Conservation (phyloP, 2,888 invertebrate species). For the Bhutanitis thaidina region DNA sequence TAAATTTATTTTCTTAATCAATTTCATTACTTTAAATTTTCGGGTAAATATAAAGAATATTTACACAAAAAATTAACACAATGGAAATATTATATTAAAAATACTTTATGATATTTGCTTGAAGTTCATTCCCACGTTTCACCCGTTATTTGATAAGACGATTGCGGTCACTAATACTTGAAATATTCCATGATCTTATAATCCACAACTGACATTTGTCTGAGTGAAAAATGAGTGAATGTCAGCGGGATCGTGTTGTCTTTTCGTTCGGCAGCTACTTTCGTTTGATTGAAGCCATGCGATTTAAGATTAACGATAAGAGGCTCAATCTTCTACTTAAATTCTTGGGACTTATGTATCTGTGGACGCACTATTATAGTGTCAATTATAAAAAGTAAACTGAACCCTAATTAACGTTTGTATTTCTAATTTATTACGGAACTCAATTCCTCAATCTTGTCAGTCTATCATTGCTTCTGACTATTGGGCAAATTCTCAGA, state of each 20-base stretch:
- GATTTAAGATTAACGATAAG: constrained; percentile 20
- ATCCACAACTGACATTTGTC: constrained; percentile 63
- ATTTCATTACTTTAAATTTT: too few relatives aligned
- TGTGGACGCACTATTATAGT: neutral
- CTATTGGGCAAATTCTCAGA: constrained; percentile 2
- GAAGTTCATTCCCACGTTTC: constrained; percentile 23
- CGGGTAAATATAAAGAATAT: too few relatives aligned
- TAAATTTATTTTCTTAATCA: too few relatives aligned
- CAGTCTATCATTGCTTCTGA: neutral
- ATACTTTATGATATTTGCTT: neutral
- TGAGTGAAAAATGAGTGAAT: constrained; percentile 50
- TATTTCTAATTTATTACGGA: constrained; percentile 2
- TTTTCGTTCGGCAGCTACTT: constrained; percentile 2
- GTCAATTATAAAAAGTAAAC: constrained; percentile 1
- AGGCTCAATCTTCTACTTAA: constrained; percentile 6
- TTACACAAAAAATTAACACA: too few relatives aligned
- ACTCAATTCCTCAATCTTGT: neutral
- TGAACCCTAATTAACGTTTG: neutral
- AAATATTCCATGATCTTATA: constrained; percentile 32
- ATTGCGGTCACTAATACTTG: constrained; percentile 23
- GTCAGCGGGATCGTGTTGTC: constrained; percentile 26
- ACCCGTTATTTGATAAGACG: constrained; percentile 23
- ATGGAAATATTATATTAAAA: too few relatives aligned
- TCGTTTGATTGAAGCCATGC: constrained; percentile 41
- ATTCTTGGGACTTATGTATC: neutral